Evolutionary conservation across 2,797 vertebrate species (phyloP).

Genomic region (Fringilla coelebs): DNA sequence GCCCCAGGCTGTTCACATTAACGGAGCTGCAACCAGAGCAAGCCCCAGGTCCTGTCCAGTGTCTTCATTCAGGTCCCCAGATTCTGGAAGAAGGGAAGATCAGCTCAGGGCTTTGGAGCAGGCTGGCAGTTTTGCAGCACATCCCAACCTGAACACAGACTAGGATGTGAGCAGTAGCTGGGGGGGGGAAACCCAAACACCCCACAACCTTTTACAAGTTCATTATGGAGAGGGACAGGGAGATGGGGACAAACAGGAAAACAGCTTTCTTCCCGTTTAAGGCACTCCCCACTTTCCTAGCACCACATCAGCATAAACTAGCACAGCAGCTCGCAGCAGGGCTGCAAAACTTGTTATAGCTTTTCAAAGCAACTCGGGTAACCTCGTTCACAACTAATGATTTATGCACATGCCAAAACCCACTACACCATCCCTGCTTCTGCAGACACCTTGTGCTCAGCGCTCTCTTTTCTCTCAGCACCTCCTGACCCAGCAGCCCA

Average conservation of each 20-base stretch:
- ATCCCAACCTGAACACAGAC: not conserved
- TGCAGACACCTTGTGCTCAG: accelerated
- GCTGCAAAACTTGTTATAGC: not conserved
- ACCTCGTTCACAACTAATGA: not conserved
- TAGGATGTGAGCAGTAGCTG: not conserved
- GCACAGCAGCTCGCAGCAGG: not conserved
- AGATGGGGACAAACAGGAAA: not conserved
- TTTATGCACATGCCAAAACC: not conserved
- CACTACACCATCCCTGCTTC: not conserved
- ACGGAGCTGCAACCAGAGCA: not conserved
- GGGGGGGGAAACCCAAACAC: not conserved
- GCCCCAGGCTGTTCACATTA: not conserved
- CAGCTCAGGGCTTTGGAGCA: not conserved
- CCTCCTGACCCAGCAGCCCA: not conserved
- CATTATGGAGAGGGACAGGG: not conserved
- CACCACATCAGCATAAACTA: not conserved
- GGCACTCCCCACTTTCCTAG: not conserved
- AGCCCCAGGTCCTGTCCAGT: not conserved
- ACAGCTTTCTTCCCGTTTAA: not conserved
- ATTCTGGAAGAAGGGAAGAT: not conserved
- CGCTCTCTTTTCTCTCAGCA: not conserved
- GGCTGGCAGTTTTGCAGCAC: not conserved
- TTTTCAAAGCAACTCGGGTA: not conserved
- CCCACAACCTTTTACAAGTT: not conserved
- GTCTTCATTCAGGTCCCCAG: not conserved